A percentile compares a stretch with the other conserved stretches of the same genome.
These are phyloP conservation scores for Enteromius treurensis DNA, from an alignment of 2,797 vertebrate species.

Conservation along the genomic window DNA sequence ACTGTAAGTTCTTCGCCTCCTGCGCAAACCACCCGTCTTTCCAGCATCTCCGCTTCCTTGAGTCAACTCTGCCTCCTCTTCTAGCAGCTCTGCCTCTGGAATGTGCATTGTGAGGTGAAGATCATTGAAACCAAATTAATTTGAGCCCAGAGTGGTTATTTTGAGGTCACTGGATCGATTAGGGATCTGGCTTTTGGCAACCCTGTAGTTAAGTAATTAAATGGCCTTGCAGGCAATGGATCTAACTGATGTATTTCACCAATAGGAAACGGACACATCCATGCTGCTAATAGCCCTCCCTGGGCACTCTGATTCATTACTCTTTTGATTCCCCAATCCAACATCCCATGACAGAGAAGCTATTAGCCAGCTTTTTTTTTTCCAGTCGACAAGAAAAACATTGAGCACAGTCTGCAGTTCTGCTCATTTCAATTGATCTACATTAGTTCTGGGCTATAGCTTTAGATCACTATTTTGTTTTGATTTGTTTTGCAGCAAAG, in stretches of 20 bases:
- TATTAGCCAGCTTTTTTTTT: conserved; percentile 5
- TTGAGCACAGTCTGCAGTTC: not conserved
- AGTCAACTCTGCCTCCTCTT: conserved; percentile 86
- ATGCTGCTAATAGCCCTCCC: conserved; percentile 17
- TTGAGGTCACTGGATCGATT: conserved; percentile 3
- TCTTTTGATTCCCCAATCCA: conserved; percentile 29
- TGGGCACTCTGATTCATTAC: conserved; percentile 24
- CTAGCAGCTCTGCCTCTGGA: conserved; percentile 86
- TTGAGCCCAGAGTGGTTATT: not conserved
- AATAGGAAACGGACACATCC: conserved; percentile 9
- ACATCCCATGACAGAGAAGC: conserved; percentile 12
- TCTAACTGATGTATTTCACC: conserved; percentile 17
- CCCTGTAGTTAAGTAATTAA: conserved; percentile 22
- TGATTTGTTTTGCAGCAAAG: not conserved
- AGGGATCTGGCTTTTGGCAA: conserved; percentile 1
- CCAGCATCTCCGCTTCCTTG: conserved; percentile 82
- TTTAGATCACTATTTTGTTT: not conserved
- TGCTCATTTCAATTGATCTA: conserved; percentile 17
- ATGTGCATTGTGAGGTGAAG: conserved; percentile 8
- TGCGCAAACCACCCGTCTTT: conserved; percentile 80
- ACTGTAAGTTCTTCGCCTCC: conserved; percentile 85
- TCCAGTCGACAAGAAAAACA: conserved; percentile 3
- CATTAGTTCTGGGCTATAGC: not conserved
- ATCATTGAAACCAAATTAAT: conserved; percentile 11
- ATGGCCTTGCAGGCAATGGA: conserved; percentile 27